A percentile compares a stretch with the other conserved stretches of the same genome.
Conservation (phyloP, 2,888 invertebrate genomes). For the Drosophila fungiperda region DNA sequence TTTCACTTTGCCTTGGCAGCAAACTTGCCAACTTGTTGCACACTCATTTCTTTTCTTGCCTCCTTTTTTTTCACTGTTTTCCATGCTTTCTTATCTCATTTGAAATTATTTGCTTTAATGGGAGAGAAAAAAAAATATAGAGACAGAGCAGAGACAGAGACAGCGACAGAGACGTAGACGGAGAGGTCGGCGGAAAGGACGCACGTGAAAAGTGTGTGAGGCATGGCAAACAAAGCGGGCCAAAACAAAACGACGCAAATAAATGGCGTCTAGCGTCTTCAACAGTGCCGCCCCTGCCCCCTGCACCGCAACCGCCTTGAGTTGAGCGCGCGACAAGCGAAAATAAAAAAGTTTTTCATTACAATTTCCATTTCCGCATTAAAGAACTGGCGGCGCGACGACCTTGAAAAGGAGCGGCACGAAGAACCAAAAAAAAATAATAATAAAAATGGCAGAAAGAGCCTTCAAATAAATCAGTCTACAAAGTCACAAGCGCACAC, state of each 20-base stretch:
- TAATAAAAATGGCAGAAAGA: slow-evolving; percentile 75
- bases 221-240: slow-evolving; percentile 41
- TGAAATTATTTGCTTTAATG: slow-evolving; percentile 78
- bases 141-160: background rate
- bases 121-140: slow-evolving; percentile 26
- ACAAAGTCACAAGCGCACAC: slow-evolving; percentile 36
- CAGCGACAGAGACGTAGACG: background rate
- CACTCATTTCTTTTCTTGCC: slow-evolving; percentile 39
- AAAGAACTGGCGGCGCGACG: slow-evolving; percentile 69
- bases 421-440: slow-evolving; percentile 69
- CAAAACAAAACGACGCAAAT: slow-evolving; percentile 57
- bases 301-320: background rate
- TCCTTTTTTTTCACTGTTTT: slow-evolving; percentile 9
- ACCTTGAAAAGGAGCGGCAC: slow-evolving; percentile 61
- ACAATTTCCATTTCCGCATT: slow-evolving; percentile 75
- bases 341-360: slow-evolving; percentile 68
- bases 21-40: slow-evolving; percentile 77
- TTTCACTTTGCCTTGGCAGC: slow-evolving; percentile 75
- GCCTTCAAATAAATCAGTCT: slow-evolving; percentile 80
- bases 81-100: slow-evolving; percentile 69
- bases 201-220: slow-evolving; percentile 39
- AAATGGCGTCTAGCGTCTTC: slow-evolving; percentile 54
- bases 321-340: slow-evolving; percentile 36
- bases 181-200: background rate
- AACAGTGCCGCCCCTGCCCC: slow-evolving; percentile 20